Evolutionary conservation across 1,140 invertebrate species (phyloP).

Genomic region (Magallana angulata): DNA sequence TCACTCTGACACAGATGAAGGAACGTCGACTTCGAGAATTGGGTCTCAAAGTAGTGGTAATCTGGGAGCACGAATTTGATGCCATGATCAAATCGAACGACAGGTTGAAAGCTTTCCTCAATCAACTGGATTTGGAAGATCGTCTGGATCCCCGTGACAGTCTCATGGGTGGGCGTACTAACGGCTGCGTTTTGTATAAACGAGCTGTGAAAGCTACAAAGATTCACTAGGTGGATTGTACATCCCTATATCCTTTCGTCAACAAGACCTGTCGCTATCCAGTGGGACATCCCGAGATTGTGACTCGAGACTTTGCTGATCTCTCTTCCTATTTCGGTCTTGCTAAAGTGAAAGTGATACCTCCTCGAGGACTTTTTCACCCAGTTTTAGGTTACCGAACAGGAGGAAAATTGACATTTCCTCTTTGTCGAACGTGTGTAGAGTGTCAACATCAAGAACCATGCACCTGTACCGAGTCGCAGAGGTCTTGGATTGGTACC

Average conservation of each 20-base stretch:
- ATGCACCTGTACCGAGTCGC: conserved; percentile 41
- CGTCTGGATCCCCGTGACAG: neutral
- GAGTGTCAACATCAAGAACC: conserved; percentile 36
- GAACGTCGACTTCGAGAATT: conserved; percentile 14
- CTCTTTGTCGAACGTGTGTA: conserved; percentile 51
- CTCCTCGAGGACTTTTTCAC: neutral
- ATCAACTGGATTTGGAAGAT: neutral
- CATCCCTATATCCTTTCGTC: conserved; percentile 24
- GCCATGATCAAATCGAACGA: neutral
- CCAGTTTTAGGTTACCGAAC: conserved; percentile 49
- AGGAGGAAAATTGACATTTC: conserved; percentile 51
- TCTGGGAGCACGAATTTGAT: conserved; percentile 59
- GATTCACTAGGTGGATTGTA: conserved; percentile 43
- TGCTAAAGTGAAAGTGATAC: conserved; percentile 31
- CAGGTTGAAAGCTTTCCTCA: conserved; percentile 21
- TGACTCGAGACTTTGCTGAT: too few species aligned
- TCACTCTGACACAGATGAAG: conserved; percentile 40
- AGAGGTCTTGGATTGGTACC: conserved; percentile 74
- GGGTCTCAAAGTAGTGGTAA: conserved; percentile 40
- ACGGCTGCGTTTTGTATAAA: neutral
- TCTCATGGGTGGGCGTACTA: conserved; percentile 23
- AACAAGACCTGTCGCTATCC: conserved; percentile 46
- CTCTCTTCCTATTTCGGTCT: conserved; percentile 3
- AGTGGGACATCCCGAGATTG: conserved; percentile 26
- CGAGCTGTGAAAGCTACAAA: neutral